Evolutionary conservation across 2,113 vertebrate genomes (phyloP), one percentile per base, ranked within the genome.

Genomic region (Cervus canadensis): DNA sequence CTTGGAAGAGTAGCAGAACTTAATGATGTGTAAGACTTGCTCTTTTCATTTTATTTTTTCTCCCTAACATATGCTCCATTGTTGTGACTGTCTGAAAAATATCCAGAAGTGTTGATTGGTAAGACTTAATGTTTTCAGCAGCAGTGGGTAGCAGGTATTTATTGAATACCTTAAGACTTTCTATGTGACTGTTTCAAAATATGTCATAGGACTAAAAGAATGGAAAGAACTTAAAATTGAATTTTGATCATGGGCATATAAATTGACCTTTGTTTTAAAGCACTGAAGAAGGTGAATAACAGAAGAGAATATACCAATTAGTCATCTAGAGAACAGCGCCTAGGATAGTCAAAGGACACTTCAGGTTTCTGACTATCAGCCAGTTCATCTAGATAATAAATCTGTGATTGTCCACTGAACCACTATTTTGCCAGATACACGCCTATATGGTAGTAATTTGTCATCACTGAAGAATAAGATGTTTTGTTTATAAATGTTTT

Each of bases 1-100:
- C 99, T 99, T 98, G 99, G 99, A n/a, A 99, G 99, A 98, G 99
- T 99, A 94, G 99, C 99, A 67, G 99, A 99, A 98, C 99, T 99
- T 36, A 99, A 99, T 95, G 99, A 99, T 52, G 99, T 99, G 99
- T 99, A 99, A 99, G 99, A 28, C 59, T 97, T 93, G 43, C 5
- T 95, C 19, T 79, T 60, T 98, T 98, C 81, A 67, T 95, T 95
- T 97, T 52, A 23, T 97, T 91, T 25, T 71, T 48, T 89, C 7
- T 33, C 1, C 52, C n/a, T 95, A 6, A 59, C 5, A 3, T 97
- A 17, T 94, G 52, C 5, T 28, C 25, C 33, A 5, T 33, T 74
- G 56, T 85, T 30, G 81, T 82, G 57, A 43, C 54, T 94, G 1
- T 92, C 26, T 94, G 83, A 91, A 40, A 96, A 2, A 33, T 92